These are phyloP conservation scores for Polylopha cassiicola DNA, from an alignment of 2,888 invertebrate genomes.

Conservation along the genomic window DNA sequence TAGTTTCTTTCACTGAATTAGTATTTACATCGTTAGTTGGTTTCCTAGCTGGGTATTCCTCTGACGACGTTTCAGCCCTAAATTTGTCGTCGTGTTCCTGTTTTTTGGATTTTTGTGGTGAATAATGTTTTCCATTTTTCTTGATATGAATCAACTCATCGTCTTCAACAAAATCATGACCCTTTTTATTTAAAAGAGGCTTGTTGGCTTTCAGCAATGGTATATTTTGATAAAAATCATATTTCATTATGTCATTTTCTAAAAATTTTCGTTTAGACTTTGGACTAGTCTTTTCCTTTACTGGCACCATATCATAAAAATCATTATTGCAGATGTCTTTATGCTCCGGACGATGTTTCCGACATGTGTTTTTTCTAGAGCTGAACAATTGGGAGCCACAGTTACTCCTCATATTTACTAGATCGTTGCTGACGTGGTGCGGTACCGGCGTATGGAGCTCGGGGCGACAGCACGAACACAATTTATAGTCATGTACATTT, in stretches of 20 bases:
- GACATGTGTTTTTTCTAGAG: conserved; percentile 37
- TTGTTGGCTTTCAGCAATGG: conserved; percentile 60
- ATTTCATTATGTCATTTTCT: conserved; percentile 38
- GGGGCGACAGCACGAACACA: conserved; percentile 60
- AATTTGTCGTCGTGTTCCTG: conserved; percentile 25
- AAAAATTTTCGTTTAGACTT: conserved; percentile 52
- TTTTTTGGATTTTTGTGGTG: conserved; percentile 27
- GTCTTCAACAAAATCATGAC: conserved; percentile 46
- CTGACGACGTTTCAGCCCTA: conserved; percentile 32
- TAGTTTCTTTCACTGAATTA: conserved; percentile 23
- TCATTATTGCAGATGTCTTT: conserved; percentile 48
- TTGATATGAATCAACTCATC: conserved; percentile 35
- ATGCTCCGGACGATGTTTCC: conserved; percentile 33
- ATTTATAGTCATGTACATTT: conserved; percentile 39
- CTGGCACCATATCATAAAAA: conserved; percentile 60
- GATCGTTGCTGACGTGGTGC: conserved; percentile 30
- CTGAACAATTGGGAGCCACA: conserved; percentile 58
- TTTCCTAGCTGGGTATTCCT: conserved; percentile 13
- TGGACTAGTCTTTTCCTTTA: conserved; percentile 64
- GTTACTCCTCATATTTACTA: conserved; percentile 50
- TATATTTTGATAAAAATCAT: conserved; percentile 54
- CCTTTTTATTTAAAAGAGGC: conserved; percentile 57
- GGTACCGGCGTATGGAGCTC: no score
- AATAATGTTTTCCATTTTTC: conserved; percentile 22
- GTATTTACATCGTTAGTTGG: conserved; percentile 19